Evolutionary conservation across 2,113 vertebrate species (phyloP).

Genomic region (Cricetomys ansorgei): DNA sequence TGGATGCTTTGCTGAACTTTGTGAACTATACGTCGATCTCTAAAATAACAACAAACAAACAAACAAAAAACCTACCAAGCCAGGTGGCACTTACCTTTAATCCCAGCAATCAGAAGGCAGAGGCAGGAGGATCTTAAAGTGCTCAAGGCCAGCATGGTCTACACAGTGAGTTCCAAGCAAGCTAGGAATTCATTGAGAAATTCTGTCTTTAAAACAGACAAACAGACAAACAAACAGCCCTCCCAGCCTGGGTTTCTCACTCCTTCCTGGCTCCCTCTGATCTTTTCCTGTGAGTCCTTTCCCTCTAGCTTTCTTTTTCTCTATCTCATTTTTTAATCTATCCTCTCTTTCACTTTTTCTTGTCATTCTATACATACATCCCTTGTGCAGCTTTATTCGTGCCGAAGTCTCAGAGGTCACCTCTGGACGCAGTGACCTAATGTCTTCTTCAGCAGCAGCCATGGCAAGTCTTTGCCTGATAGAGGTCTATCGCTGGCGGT

Average conservation of each 20-base stretch:
- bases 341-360: neutral
- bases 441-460: neutral
- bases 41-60: neutral
- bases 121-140: neutral
- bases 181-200: neutral
- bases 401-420: neutral
- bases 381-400: rapidly evolving
- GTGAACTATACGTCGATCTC: neutral
- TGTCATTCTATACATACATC: neutral
- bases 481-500: neutral
- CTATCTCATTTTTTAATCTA: too few species aligned
- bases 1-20: neutral
- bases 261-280: too few species aligned
- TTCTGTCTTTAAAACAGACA: neutral
- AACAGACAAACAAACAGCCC: neutral
- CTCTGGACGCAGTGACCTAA: neutral
- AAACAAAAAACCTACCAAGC: neutral
- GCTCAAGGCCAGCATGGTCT: neutral
- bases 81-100: neutral
- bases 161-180: neutral
- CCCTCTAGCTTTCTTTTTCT: too few species aligned
- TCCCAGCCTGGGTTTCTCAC: neutral
- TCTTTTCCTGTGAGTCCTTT: neutral
- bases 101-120: neutral
- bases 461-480: too few species aligned